Conservation (phyloP, 2,888 invertebrate species). For the Acleris literana region DNA sequence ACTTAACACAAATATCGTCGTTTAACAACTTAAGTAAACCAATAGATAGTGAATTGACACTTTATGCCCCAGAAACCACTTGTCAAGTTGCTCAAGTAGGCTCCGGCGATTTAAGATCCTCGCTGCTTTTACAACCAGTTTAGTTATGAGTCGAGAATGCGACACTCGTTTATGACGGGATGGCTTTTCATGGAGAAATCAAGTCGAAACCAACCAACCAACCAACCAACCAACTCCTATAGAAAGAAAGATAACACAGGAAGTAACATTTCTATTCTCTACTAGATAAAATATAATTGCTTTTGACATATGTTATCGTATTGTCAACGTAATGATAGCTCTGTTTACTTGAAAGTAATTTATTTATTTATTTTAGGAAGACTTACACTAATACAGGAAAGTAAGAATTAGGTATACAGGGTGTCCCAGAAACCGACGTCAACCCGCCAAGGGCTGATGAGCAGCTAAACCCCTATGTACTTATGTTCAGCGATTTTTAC, state of each 20-base stretch:
- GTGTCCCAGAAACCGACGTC: too few species aligned
- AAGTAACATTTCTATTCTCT: too few species aligned
- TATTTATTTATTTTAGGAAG: too few species aligned
- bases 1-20: neutral
- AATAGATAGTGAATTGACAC: neutral
- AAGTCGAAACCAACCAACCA: slow-evolving; percentile 11
- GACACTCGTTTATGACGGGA: slow-evolving; percentile 2
- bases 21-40: neutral
- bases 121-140: slow-evolving; percentile 25
- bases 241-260: neutral
- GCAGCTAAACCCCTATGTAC: too few species aligned
- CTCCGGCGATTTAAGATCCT: slow-evolving; percentile 6
- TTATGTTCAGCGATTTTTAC: too few species aligned
- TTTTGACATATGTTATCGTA: too few species aligned
- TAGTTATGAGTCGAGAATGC: slow-evolving; percentile 6
- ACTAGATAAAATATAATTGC: too few species aligned
- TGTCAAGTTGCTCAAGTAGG: slow-evolving; percentile 2
- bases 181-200: slow-evolving; percentile 26
- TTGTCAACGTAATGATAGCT: too few species aligned
- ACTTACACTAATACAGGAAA: too few species aligned
- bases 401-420: too few species aligned
- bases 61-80: slow-evolving; percentile 1
- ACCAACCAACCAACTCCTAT: neutral
- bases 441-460: too few species aligned
- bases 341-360: too few species aligned